Evolutionary conservation across 1,140 invertebrate genomes (phyloP), one percentile per base, ranked within the genome.

Genomic region (Saccostrea cuccullata): DNA sequence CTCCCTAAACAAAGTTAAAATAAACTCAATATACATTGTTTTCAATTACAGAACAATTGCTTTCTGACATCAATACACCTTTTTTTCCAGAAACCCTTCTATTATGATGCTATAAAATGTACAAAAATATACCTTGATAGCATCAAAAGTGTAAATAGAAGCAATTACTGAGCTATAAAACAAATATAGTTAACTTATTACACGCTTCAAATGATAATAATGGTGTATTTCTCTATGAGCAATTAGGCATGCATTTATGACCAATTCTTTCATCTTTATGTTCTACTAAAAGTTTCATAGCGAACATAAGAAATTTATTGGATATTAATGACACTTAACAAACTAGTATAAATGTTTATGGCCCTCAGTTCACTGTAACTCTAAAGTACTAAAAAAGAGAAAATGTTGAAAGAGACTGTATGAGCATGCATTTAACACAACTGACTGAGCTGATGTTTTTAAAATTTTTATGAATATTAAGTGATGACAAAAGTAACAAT

Each of bases 81-180:
- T n/a, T 64, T 64, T 64, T 47, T 64, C 17, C 17, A 20, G 58
- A 64, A 64, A 15, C 58, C 58, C 15, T 77, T 30, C 4, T 23
- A 77, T 77, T 77, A 77, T 77, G 70, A 77, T 77, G 70, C 26
- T 26, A 77, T 77, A 77, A 77, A 77, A 77, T 30, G 70, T 26
- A 77, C 26, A 36, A 77, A 77, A 77, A 77, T 77, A 77, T 30
- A 77, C 70, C 23, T 13, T 30, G 30, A 77, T 77, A 30, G 70
- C 70, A 26, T 15, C 23, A 26, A 77, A 36, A 23, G 23, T 77
- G 13, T 77, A 77, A 77, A 8, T 30, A 26, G 70, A 36, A 77
- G 26, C 70, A 77, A 77, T 77, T 77, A 77, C 13, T 23, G 8
- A 15, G 70, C 70, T 17, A 77, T 77, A 77, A 77, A 77, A 77